These are phyloP conservation scores for Philaethria dido DNA, from an alignment of 2,888 invertebrate genomes.

Conservation along the genomic window DNA sequence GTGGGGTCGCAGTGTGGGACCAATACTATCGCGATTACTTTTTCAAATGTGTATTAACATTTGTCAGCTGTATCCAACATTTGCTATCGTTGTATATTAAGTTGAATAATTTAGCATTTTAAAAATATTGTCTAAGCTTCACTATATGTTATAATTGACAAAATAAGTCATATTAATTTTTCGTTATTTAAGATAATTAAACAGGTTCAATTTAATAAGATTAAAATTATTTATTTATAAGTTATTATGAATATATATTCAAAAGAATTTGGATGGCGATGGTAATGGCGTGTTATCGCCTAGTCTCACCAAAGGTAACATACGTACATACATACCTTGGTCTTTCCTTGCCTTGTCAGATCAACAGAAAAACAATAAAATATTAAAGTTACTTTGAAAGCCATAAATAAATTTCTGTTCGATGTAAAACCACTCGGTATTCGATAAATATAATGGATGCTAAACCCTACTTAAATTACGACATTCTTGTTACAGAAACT, in stretches of 20 bases:
- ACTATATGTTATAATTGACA: too few species aligned
- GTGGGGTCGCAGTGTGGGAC: conserved; percentile 50
- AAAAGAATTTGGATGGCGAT: too few species aligned
- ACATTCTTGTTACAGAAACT: conserved; percentile 12
- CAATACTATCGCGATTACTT: conserved; percentile 19
- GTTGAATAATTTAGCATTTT: too few species aligned
- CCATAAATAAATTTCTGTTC: conserved; percentile 2
- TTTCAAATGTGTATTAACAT: conserved; percentile 25
- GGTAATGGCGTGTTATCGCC: too few species aligned
- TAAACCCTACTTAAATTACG: conserved; percentile 14
- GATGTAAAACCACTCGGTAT: conserved; percentile 3
- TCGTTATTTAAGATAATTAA: neutral
- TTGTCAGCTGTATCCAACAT: neutral
- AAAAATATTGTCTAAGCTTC: too few species aligned
- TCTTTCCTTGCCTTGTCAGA: too few species aligned
- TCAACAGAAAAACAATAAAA: neutral
- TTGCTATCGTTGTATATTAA: too few species aligned
- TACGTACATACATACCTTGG: too few species aligned
- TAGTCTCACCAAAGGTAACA: too few species aligned
- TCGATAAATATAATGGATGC: conserved; percentile 17
- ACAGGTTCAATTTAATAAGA: neutral
- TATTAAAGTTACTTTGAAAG: neutral
- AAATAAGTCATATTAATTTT: too few species aligned
- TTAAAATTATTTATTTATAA: too few species aligned
- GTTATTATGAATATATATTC: too few species aligned